A percentile compares a stretch with the other conserved stretches of the same genome.
These are phyloP conservation scores for Aspidoscelis tigris DNA, from an alignment of 2,113 vertebrate species.

Conservation along the genomic window DNA sequence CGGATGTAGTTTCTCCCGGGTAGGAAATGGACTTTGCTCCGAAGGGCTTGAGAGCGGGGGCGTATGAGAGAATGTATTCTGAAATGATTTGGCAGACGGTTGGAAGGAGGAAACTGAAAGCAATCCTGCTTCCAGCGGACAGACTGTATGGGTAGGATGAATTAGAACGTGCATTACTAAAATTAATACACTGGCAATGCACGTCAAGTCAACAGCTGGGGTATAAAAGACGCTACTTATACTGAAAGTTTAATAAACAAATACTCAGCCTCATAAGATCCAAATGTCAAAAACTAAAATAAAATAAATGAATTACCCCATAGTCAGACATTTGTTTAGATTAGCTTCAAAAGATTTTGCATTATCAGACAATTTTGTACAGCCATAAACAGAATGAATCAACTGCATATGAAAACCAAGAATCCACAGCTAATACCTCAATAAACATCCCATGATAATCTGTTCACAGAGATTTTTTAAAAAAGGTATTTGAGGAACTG, in stretches of 20 bases:
- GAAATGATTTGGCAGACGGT: slow-evolving; percentile 83
- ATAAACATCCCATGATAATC: neutral
- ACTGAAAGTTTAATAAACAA: slow-evolving; percentile 14
- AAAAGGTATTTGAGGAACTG: no score
- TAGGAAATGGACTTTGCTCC: slow-evolving; percentile 93
- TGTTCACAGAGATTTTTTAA: no score
- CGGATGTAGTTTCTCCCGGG: slow-evolving; percentile 84
- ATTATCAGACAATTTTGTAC: neutral
- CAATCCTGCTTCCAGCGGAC: slow-evolving; percentile 75
- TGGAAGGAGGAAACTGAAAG: slow-evolving; percentile 79
- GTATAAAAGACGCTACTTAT: slow-evolving; percentile 43
- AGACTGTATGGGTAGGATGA: slow-evolving; percentile 76
- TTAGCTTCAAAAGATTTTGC: neutral
- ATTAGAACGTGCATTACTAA: slow-evolving; percentile 76
- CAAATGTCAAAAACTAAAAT: neutral
- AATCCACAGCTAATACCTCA: neutral
- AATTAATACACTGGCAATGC: slow-evolving; percentile 69
- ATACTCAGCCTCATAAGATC: neutral
- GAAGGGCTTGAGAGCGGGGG: slow-evolving; percentile 96
- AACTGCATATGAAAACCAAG: slow-evolving; percentile 7
- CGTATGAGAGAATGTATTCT: slow-evolving; percentile 98
- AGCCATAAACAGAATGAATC: neutral
- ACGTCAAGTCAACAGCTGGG: slow-evolving; percentile 61
- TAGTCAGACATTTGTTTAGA: neutral
- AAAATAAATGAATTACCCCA: slow-evolving; percentile 2